A percentile compares a stretch with the other conserved stretches of the same genome.
These are phyloP conservation scores for Temnothorax nylanderi DNA, from an alignment of 1,140 invertebrate species.

Conservation along the genomic window DNA sequence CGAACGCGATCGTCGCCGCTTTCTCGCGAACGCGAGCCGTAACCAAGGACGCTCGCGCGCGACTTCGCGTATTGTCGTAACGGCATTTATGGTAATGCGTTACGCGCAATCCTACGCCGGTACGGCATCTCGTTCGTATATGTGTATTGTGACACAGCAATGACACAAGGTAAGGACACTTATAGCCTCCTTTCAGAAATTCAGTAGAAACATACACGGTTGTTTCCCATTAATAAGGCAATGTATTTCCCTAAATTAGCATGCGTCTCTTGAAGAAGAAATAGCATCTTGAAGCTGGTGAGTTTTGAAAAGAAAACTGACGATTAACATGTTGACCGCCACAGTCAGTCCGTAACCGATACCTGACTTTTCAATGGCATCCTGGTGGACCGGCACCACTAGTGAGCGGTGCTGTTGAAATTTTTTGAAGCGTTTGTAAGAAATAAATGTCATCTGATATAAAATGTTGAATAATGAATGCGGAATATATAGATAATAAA, in stretches of 20 bases:
- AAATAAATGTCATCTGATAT: background rate
- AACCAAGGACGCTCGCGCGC: background rate
- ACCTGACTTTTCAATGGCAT: background rate
- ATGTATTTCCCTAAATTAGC: background rate
- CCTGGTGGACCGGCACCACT: no score
- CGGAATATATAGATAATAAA: background rate
- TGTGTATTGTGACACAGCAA: background rate
- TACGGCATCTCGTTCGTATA: background rate
- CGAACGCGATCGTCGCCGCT: conserved; percentile 1
- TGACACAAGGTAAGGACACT: background rate
- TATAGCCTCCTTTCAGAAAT: background rate
- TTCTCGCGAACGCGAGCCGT: conserved; percentile 5
- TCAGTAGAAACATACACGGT: background rate
- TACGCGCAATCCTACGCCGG: background rate
- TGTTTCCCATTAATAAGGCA: background rate
- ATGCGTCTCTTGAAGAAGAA: background rate
- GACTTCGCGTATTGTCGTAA: conserved; percentile 32
- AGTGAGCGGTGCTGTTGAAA: background rate
- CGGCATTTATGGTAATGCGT: conserved; percentile 29
- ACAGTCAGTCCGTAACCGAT: background rate
- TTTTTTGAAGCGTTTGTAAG: background rate
- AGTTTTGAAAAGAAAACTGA: background rate
- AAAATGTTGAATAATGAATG: background rate
- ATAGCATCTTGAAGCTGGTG: no score
- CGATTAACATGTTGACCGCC: background rate